Evolutionary conservation across 2,113 vertebrate species (phyloP).

Genomic region (Psittacara wagleri): DNA sequence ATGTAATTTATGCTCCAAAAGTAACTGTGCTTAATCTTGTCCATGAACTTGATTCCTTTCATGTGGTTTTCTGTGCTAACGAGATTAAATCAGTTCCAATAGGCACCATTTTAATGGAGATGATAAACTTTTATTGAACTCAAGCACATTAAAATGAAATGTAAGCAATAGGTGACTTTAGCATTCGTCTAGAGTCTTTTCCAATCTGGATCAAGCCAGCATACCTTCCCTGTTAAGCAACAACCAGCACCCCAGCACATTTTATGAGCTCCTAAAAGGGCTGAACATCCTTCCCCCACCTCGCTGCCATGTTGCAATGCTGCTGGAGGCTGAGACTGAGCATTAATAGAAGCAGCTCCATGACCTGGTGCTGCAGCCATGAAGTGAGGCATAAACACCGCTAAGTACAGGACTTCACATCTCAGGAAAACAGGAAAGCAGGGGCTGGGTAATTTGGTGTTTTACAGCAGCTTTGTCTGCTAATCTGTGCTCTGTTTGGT

Average conservation of each 20-base stretch:
- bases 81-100: constrained; percentile 80
- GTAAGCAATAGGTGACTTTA: constrained; percentile 82
- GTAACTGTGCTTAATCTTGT: constrained; percentile 50
- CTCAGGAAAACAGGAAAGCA: constrained; percentile 67
- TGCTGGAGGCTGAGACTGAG: background rate
- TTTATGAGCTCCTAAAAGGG: constrained; percentile 71
- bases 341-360: background rate
- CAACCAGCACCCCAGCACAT: constrained; percentile 52
- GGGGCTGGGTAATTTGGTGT: constrained; percentile 66
- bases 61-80: constrained; percentile 77
- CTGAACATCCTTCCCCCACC: background rate
- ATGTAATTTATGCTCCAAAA: constrained; percentile 59
- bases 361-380: constrained; percentile 29
- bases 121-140: constrained; percentile 85
- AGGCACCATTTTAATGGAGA: constrained; percentile 78
- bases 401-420: constrained; percentile 61
- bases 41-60: constrained; percentile 71
- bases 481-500: constrained; percentile 82
- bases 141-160: constrained; percentile 81
- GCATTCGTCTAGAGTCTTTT: constrained; percentile 69
- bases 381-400: constrained; percentile 54
- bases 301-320: background rate
- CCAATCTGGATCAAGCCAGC: constrained; percentile 71
- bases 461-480: constrained; percentile 73
- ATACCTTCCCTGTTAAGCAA: constrained; percentile 73